Conservation (phyloP, 2,113 vertebrate species). For the Nipponia nippon region DNA sequence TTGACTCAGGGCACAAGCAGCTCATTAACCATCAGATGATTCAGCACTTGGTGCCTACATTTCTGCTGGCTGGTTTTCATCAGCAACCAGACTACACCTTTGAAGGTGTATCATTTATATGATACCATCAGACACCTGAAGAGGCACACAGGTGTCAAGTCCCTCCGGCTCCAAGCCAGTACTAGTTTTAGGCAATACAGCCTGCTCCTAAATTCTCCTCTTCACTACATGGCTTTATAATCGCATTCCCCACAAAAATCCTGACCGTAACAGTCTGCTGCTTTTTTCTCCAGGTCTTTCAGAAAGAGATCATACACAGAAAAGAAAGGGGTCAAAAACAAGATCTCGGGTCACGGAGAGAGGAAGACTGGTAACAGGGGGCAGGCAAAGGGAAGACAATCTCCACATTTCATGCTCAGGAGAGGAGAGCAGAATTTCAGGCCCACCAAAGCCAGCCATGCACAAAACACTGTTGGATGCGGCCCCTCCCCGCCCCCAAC, state of each 20-base stretch:
- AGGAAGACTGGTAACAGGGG: not conserved
- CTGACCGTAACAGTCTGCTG: not conserved
- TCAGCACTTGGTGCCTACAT: constrained; percentile 6
- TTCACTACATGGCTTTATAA: not conserved
- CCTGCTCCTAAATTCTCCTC: not conserved
- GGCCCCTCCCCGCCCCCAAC: not conserved
- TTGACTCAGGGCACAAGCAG: constrained; percentile 21
- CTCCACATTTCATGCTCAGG: not conserved
- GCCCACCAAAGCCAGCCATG: not conserved
- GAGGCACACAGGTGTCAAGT: not conserved
- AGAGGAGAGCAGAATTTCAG: not conserved
- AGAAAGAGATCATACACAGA: not conserved
- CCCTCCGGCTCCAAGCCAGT: not conserved
- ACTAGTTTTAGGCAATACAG: not conserved
- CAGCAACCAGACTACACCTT: constrained; percentile 6
- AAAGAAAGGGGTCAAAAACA: not conserved
- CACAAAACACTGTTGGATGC: not conserved
- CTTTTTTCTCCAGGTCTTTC: not conserved
- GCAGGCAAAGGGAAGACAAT: not conserved
- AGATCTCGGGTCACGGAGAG: not conserved
- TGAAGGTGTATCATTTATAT: constrained; percentile 14
- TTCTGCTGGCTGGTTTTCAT: constrained; percentile 31
- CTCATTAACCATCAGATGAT: constrained; percentile 39
- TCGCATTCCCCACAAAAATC: not conserved
- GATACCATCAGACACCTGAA: constrained; percentile 36